Conservation (phyloP, 2,797 vertebrate genomes). For the Mus minutoides region DNA sequence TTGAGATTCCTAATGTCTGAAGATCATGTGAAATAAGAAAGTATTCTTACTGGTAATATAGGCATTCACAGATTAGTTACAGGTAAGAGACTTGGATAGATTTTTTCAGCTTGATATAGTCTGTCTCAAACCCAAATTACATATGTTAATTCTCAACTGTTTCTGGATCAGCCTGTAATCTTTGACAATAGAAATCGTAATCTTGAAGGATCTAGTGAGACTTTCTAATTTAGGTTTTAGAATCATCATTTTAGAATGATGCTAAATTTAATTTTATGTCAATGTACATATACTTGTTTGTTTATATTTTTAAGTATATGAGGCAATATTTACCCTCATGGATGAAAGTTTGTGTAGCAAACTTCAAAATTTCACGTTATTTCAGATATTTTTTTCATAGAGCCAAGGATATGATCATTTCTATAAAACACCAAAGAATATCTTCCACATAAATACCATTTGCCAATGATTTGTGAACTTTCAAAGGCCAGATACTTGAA, state of each 20-base stretch:
- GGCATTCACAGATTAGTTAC: background rate
- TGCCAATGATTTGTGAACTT: background rate
- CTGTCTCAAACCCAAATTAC: background rate
- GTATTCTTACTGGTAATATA: background rate
- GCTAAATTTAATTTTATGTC: background rate
- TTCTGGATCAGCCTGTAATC: background rate
- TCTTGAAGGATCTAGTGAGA: background rate
- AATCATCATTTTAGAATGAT: slow-evolving; percentile 2
- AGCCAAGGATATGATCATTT: background rate
- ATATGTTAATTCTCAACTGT: background rate
- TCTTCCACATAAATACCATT: background rate
- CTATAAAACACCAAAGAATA: background rate
- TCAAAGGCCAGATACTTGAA: background rate
- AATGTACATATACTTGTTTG: background rate
- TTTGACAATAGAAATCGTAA: background rate
- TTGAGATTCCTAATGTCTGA: background rate
- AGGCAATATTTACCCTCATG: background rate
- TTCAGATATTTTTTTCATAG: background rate
- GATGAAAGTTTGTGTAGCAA: background rate
- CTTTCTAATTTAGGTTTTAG: background rate
- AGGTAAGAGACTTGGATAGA: background rate
- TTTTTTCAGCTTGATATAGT: background rate
- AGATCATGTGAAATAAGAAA: background rate
- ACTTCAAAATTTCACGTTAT: background rate
- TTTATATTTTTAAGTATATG: background rate